Evolutionary conservation across 2,888 invertebrate genomes (phyloP), one percentile per base, ranked within the genome.

Genomic region (Epistrophe grossulariae): DNA sequence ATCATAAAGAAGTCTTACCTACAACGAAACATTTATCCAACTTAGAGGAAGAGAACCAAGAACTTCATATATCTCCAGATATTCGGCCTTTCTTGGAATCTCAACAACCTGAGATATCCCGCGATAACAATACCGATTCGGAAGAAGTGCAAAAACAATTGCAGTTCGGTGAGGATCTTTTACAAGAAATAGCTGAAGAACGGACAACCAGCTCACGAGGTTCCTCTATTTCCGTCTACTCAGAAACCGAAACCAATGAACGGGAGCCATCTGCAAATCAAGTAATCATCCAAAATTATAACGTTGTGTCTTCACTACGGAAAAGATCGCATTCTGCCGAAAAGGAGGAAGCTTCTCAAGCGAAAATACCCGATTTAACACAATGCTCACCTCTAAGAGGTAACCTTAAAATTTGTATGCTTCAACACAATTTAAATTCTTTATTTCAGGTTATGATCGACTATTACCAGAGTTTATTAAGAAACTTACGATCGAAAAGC

Each of bases 401-500:
- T 79, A 73, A 57, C 5, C 13, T 4, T 45, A 17, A 3, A 0
- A 7, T 24, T 15, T 24, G 4, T 50, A 35, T 17, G 0, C 2
- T 19, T 43, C 10, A 17, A 48, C 6, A 31, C 5, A 17, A 17
- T 0, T 7, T 17, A 0, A 45, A 11, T 13, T 8, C 6, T 57
- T 17, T 15, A 0, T 64, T 62, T 40, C 28, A 85, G 84, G 62
- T n/a, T 81, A 50, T 31, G n/a, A 55, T n/a, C 43, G 59, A 40
- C 3, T 85, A 19, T 17, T 85, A 1, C 50, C 81, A 2, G 57
- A 17, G 1, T 85, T 62, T 11, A 13, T 70, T 13, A 24, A 81
- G 40, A n/a, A 35, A 35, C 9, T 85, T 6, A 64, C 55, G 11
- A n/a, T 4, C 0, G 78, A 85, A 82, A 85, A 85, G 64, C 31